Evolutionary conservation across 2,113 vertebrate species (phyloP).

Genomic region (Hippocampus comes): DNA sequence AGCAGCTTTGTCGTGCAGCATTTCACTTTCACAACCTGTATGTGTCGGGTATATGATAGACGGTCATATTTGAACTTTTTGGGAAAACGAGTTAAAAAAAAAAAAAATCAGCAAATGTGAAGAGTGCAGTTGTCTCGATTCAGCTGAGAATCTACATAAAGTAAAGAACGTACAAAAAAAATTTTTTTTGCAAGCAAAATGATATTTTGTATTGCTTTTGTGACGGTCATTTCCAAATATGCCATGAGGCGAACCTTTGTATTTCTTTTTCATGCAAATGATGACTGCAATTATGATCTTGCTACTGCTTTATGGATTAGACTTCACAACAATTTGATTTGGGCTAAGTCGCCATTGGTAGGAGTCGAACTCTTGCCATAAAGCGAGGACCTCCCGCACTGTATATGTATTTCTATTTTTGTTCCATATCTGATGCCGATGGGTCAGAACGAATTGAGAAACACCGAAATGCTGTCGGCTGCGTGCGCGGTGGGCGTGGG

Average conservation of each 20-base stretch:
- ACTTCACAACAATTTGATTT: too few relatives aligned
- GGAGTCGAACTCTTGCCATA: background rate
- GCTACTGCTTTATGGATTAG: background rate
- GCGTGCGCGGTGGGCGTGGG: constrained; percentile 96
- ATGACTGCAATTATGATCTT: background rate
- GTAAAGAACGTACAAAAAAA: too few relatives aligned
- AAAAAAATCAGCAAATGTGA: background rate
- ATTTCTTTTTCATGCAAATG: background rate
- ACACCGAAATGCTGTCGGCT: constrained; percentile 96
- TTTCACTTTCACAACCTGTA: background rate
- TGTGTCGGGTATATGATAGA: constrained; percentile 5
- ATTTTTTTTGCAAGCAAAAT: too few relatives aligned
- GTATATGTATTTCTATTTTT: constrained; percentile 22
- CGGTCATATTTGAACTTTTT: background rate
- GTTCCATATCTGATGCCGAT: constrained; percentile 47
- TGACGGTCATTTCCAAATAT: background rate
- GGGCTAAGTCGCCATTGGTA: background rate
- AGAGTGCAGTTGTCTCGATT: background rate
- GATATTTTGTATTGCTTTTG: too few relatives aligned
- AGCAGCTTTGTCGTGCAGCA: constrained; percentile 7
- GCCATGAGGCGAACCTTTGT: background rate
- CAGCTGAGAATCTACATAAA: too few relatives aligned
- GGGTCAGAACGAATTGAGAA: constrained; percentile 90
- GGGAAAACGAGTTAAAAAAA: too few relatives aligned
- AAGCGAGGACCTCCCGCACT: background rate